Evolutionary conservation across 2,888 invertebrate species (phyloP), one percentile per base, ranked within the genome.

Genomic region (Myopa tessellatipennis): DNA sequence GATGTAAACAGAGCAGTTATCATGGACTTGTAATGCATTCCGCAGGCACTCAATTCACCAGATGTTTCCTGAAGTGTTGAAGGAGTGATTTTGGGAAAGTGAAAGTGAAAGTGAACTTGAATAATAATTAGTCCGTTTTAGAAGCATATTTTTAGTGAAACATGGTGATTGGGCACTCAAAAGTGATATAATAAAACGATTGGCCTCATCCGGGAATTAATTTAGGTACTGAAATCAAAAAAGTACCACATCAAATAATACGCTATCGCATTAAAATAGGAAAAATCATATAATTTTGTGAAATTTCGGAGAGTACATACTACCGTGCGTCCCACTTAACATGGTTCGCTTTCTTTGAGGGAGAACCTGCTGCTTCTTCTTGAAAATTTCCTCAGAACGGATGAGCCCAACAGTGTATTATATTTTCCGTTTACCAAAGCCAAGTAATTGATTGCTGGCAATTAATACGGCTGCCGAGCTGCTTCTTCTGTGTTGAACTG

Each of bases 361-460:
- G 55, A 55, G 10, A 55, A 16, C 16, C n/a, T 16, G 14, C 55
- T 55, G 10, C 26, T 50, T 68, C 68, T 63, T 63, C 38, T 65
- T 65, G 16, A 36, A 16, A 10, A 16, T 38, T 14, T 38, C 38
- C 65, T 38, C 45, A 18, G n/a, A 34, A 18, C 63, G 26, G 63
- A 63, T 34, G 36, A 63, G 63, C 34, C 63, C 26, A 6, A 34
- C 38, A 3, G 68, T 50, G 40, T 50, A 18, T 7, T 2, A 50
- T 12, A 68, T n/a, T 6, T 58, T 45, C 63, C 74, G 26, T 63
- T 63, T 50, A 50, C 26, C n/a, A 61, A 3, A 34, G 38, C 50
- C 14, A 63, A 63, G 70, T 76, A 70, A 76, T 71, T 76, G 70
- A 76, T 76, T 76, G 76, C 71, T 14, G 40, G 71, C 71, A 71